These are phyloP conservation scores for Clupea harengus DNA, from an alignment of 2,113 vertebrate genomes.

Conservation along the genomic window DNA sequence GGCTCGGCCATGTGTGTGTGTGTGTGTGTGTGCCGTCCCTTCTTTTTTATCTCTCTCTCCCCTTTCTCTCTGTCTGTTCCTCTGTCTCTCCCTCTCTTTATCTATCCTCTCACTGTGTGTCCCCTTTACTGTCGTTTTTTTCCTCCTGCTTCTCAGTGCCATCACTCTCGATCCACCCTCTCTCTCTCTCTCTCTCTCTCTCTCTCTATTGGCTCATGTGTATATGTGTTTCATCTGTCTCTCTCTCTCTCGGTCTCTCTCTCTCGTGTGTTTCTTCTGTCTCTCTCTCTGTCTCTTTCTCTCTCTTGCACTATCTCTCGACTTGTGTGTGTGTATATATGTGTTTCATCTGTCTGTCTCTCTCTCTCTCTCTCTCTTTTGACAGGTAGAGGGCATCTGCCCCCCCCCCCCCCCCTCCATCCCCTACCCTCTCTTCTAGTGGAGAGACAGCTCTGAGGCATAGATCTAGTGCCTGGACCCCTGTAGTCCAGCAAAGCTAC, in stretches of 20 bases:
- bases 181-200: neutral
- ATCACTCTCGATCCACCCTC: neutral
- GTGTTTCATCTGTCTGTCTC: slow-evolving; percentile 54
- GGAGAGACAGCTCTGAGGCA: slow-evolving; percentile 43
- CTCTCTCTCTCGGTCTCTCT: neutral
- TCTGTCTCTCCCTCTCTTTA: slow-evolving; percentile 44
- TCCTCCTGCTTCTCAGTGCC: slow-evolving; percentile 19
- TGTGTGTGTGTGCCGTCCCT: slow-evolving; percentile 29
- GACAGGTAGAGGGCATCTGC: neutral
- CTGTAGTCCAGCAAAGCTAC: slow-evolving; percentile 61
- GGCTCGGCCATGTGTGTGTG: neutral
- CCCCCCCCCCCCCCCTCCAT: neutral
- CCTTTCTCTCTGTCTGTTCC: slow-evolving; percentile 39
- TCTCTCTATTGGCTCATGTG: too few species aligned
- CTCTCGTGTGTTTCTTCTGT: neutral
- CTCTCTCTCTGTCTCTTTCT: neutral
- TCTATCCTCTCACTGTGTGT: slow-evolving; percentile 55
- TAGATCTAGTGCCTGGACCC: slow-evolving; percentile 38
- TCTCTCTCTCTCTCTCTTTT: slow-evolving; percentile 55
- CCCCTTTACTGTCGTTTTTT: slow-evolving; percentile 40
- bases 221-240: neutral
- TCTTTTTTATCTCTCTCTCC: slow-evolving; percentile 40
- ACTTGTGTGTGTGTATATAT: slow-evolving; percentile 19
- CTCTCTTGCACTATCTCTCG: neutral
- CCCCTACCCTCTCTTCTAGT: neutral